Conservation (phyloP, 1,140 invertebrate genomes). For the Hirudo medicinalis region DNA sequence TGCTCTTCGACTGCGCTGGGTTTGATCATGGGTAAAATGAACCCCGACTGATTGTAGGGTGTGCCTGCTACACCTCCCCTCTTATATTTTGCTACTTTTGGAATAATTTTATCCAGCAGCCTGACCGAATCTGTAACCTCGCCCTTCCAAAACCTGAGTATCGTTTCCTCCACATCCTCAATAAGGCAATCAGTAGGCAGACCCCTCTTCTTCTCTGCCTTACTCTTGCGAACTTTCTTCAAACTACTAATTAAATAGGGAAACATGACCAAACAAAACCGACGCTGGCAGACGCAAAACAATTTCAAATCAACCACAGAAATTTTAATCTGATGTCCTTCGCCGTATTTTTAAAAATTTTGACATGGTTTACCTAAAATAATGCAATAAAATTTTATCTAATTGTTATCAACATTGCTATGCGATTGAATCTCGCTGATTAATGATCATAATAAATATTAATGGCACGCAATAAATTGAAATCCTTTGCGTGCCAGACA, state of each 20-base stretch:
- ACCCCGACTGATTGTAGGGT: neutral
- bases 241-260: neutral
- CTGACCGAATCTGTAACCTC: neutral
- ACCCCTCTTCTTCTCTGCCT: neutral
- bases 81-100: neutral
- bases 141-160: slow-evolving; percentile 2
- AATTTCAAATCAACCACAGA: too few relatives aligned
- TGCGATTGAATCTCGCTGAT: too few relatives aligned
- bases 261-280: neutral
- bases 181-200: neutral
- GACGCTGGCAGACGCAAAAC: too few relatives aligned
- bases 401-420: too few relatives aligned
- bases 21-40: slow-evolving; percentile 7
- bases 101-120: slow-evolving; percentile 6
- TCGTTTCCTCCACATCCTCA: neutral
- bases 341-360: too few relatives aligned
- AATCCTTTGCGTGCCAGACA: too few relatives aligned
- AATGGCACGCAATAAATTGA: too few relatives aligned
- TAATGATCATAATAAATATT: too few relatives aligned
- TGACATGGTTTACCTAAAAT: too few relatives aligned
- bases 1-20: too few relatives aligned
- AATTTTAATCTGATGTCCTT: too few relatives aligned
- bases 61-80: slow-evolving; percentile 3
- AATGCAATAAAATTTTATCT: too few relatives aligned
- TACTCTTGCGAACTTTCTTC: slow-evolving; percentile 6